phyloP scores from a whole-genome alignment of 2,113 vertebrate genomes.

The Agapornis roseicollis region DNA sequence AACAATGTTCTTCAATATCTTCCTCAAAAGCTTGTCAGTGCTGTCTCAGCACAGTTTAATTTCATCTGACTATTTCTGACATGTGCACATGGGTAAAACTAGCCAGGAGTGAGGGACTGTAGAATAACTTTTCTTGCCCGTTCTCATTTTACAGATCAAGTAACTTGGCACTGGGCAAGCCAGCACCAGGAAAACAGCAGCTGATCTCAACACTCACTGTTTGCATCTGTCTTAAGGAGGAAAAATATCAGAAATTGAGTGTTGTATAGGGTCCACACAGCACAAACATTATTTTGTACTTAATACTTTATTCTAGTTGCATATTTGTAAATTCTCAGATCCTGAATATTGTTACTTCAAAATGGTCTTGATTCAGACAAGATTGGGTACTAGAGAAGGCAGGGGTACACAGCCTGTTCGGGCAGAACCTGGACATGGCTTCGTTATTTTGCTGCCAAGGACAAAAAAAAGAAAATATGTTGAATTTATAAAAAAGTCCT shows the following conservation, averaged over 20 bases:
- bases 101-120: not conserved
- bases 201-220: not conserved
- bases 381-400: not conserved
- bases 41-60: not conserved
- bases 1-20: not conserved
- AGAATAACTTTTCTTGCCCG: not conserved
- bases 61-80: not conserved
- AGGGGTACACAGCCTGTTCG: not conserved
- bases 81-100: not conserved
- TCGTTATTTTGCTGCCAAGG: not conserved
- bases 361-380: not conserved
- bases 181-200: not conserved
- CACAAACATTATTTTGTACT: not conserved
- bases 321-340: not conserved
- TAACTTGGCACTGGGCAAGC: not conserved
- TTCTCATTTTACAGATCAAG: not conserved
- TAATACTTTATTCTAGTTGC: not conserved
- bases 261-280: not conserved
- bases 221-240: not conserved
- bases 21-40: not conserved
- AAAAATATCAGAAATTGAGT: not conserved
- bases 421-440: not conserved
- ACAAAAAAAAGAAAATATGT: not conserved
- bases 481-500: not conserved
- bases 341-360: not conserved